Conservation (phyloP, 2,888 invertebrate species). For the Andrena haemorrhoa region DNA sequence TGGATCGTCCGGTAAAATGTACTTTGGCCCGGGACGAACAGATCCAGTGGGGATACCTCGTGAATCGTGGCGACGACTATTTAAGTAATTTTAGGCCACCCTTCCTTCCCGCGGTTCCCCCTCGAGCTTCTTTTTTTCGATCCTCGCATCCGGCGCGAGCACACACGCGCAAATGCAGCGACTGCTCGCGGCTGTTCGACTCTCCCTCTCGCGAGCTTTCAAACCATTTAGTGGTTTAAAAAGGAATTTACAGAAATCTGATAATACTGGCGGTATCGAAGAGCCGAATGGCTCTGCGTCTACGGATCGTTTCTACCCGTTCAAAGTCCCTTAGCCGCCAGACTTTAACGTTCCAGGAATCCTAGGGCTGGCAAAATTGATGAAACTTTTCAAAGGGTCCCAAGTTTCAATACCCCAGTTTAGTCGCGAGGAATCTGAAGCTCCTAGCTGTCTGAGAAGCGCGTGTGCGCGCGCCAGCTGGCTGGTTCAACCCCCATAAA, state of each 20-base stretch:
- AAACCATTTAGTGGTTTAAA: neutral
- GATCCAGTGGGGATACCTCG: conserved; percentile 3
- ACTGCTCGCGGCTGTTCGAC: neutral
- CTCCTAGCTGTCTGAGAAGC: too few species aligned
- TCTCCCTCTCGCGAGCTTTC: neutral
- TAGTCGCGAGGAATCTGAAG: too few species aligned
- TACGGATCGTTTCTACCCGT: too few species aligned
- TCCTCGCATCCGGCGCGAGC: conserved; percentile 62
- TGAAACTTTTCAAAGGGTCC: conserved; percentile 1
- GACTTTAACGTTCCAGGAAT: neutral
- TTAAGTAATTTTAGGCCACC: conserved; percentile 73
- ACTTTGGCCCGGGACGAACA: conserved; percentile 19
- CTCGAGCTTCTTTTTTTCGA: conserved; percentile 45
- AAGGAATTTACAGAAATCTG: neutral
- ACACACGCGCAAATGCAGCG: conserved; percentile 4
- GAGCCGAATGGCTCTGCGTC: neutral
- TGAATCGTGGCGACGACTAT: conserved; percentile 46
- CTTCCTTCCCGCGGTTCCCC: conserved; percentile 51
- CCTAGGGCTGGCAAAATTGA: neutral
- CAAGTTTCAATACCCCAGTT: neutral
- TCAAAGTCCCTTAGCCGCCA: neutral
- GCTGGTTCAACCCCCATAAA: conserved; percentile 22
- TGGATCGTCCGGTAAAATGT: conserved; percentile 21
- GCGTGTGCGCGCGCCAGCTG: conserved; percentile 8
- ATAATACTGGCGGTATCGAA: neutral